Evolutionary conservation across 2,113 vertebrate species (phyloP).

Genomic region (Taurulus bubalis): DNA sequence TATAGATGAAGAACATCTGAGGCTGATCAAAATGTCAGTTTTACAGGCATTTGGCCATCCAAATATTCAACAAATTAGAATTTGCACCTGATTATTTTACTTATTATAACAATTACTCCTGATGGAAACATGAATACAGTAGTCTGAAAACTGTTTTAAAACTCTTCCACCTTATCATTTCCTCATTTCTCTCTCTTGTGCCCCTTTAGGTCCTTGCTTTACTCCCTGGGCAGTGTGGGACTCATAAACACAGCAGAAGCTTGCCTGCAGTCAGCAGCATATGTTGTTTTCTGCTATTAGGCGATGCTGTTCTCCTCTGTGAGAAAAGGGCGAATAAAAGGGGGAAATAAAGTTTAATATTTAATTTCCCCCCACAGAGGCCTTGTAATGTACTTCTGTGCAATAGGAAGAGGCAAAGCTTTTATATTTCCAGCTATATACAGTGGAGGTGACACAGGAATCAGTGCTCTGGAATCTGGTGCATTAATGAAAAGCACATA

Average conservation of each 20-base stretch:
- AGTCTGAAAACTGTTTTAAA: not conserved
- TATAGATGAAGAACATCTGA: not conserved
- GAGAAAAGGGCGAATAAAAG: conserved; percentile 24
- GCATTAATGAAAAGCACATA: conserved; percentile 34
- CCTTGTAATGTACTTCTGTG: conserved; percentile 19
- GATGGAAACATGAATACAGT: not conserved
- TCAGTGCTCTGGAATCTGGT: not conserved
- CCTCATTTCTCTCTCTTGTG: not conserved
- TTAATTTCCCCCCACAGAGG: conserved; percentile 13
- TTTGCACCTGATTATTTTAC: not conserved
- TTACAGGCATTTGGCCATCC: not conserved
- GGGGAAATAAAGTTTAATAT: conserved; percentile 35
- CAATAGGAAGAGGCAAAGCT: conserved; percentile 2
- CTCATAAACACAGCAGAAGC: conserved; percentile 44
- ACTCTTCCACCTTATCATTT: not conserved
- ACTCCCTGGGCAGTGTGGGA: conserved; percentile 4
- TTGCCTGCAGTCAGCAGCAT: conserved; percentile 66
- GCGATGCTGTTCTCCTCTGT: conserved; percentile 34
- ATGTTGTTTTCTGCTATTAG: conserved; percentile 56
- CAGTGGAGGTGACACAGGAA: not conserved
- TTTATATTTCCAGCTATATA: not conserved
- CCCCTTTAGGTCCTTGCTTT: conserved; percentile 21
- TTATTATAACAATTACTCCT: not conserved
- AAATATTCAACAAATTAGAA: not conserved
- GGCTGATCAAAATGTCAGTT: not conserved